These are phyloP conservation scores for Drosophila mulleri DNA, from an alignment of 2,888 invertebrate species.

Conservation along the genomic window DNA sequence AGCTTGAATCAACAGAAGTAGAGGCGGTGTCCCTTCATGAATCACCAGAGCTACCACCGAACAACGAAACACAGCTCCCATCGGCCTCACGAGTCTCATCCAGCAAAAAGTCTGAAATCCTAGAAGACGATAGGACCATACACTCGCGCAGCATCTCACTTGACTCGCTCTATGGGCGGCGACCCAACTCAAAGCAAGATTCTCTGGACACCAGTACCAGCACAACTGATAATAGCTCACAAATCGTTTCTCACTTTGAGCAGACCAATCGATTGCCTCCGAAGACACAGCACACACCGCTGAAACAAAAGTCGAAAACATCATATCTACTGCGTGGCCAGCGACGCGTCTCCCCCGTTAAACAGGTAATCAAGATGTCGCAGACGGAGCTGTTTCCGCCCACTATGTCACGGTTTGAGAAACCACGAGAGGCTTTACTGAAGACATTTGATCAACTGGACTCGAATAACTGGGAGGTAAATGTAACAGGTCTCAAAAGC, in stretches of 20 bases:
- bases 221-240: slow-evolving; percentile 80
- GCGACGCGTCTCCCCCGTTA: slow-evolving; percentile 82
- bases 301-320: slow-evolving; percentile 83
- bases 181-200: slow-evolving; percentile 61
- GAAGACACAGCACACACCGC: slow-evolving; percentile 68
- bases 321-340: slow-evolving; percentile 81
- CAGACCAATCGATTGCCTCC: slow-evolving; percentile 8
- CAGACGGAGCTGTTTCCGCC: slow-evolving; percentile 81
- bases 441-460: slow-evolving; percentile 89
- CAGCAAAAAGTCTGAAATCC: slow-evolving; percentile 16
- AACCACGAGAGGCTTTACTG: slow-evolving; percentile 88
- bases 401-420: slow-evolving; percentile 86
- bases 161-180: slow-evolving; percentile 78
- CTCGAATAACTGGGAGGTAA: slow-evolving; percentile 92
- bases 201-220: slow-evolving; percentile 67
- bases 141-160: slow-evolving; percentile 64
- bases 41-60: slow-evolving; percentile 2
- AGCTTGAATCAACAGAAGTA: slow-evolving; percentile 34
- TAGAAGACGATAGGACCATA: slow-evolving; percentile 33
- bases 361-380: slow-evolving; percentile 80
- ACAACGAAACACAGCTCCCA: slow-evolving; percentile 6
- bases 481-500: slow-evolving; percentile 90
- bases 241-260: slow-evolving; percentile 65
- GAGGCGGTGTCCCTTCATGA: slow-evolving; percentile 5
- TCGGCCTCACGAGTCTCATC: slow-evolving; percentile 8